phyloP scores from a whole-genome alignment of 2,888 invertebrate genomes.

The Trissolcus japonicus region DNA sequence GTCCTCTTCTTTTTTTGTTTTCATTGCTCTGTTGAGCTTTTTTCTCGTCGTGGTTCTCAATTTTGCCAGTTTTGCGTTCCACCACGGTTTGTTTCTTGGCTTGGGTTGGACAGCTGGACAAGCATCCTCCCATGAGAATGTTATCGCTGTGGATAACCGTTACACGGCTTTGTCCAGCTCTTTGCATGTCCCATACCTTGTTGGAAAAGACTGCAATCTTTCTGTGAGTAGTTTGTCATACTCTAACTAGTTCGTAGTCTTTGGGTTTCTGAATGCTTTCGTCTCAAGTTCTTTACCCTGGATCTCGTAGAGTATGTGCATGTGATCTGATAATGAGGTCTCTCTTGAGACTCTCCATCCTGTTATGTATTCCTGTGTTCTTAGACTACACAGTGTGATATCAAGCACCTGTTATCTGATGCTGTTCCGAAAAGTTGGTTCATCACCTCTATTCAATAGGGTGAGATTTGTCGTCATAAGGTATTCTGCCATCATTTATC shows the following conservation, averaged over 20 bases:
- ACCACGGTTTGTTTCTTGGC: no score
- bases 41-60: not conserved
- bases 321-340: no score
- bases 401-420: constrained; percentile 5
- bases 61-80: not conserved
- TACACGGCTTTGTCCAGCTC: not conserved
- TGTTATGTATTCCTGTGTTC: not conserved
- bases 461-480: constrained; percentile 7
- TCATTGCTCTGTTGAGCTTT: not conserved
- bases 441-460: constrained; percentile 7
- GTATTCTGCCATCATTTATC: constrained; percentile 12
- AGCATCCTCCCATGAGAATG: not conserved
- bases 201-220: not conserved
- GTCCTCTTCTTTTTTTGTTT: not conserved
- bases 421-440: constrained; percentile 4
- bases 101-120: no score
- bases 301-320: not conserved
- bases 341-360: constrained; percentile 1
- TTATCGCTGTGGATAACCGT: not conserved
- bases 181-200: not conserved
- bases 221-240: not conserved
- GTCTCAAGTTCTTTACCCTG: not conserved
- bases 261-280: not conserved
- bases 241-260: not conserved
- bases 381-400: not conserved